Conservation (phyloP, 2,888 invertebrate species). For the Emmelina monodactyla region DNA sequence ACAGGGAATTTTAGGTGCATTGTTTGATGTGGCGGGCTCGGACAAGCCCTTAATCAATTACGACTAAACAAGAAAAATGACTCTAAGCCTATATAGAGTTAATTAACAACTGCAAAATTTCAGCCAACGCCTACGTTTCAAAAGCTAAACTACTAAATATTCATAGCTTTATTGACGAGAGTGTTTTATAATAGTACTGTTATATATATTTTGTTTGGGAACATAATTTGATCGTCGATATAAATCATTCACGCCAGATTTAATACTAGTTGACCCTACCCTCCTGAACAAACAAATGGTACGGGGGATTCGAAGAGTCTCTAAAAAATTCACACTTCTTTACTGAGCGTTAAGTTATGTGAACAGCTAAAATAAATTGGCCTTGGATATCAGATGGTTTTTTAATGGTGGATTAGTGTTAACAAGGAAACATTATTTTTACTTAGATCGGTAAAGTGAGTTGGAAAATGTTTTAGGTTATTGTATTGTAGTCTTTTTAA, state of each 20-base stretch:
- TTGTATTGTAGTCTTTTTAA: no score
- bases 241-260: slow-evolving; percentile 63
- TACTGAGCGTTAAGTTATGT: slow-evolving; percentile 36
- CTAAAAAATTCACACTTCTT: slow-evolving; percentile 29
- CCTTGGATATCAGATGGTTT: neutral
- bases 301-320: slow-evolving; percentile 31
- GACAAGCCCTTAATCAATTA: slow-evolving; percentile 57
- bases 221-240: no score
- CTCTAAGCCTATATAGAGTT: slow-evolving; percentile 53
- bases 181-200: no score
- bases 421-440: no score
- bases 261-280: slow-evolving; percentile 61
- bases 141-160: no score
- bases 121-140: slow-evolving; percentile 29
- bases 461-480: no score
- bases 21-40: slow-evolving; percentile 30
- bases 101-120: slow-evolving; percentile 62
- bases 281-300: slow-evolving; percentile 38
- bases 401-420: no score
- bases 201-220: no score
- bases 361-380: slow-evolving; percentile 30
- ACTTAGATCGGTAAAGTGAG: no score
- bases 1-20: slow-evolving; percentile 19
- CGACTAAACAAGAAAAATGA: slow-evolving; percentile 62
- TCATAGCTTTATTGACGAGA: no score